Evolutionary conservation across 2,888 invertebrate species (phyloP).

Genomic region (Bellardia bayeri): DNA sequence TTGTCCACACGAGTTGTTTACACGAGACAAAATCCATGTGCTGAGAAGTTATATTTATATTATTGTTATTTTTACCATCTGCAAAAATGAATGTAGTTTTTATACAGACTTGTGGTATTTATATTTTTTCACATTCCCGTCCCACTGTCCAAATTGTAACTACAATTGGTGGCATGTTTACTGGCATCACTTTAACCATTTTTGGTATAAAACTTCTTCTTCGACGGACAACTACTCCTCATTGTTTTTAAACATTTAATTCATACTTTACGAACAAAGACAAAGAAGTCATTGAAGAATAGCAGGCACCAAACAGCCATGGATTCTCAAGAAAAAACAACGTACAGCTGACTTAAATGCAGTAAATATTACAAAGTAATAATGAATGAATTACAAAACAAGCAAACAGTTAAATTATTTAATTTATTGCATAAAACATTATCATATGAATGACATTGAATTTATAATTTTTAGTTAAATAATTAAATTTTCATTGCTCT

Average conservation of each 20-base stretch:
- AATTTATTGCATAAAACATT: conserved; percentile 11
- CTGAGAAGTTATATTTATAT: too few species aligned
- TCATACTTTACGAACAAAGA: conserved; percentile 43
- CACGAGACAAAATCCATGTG: too few species aligned
- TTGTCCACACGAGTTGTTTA: too few species aligned
- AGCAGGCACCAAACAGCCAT: background rate
- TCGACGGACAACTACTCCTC: conserved; percentile 9
- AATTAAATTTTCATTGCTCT: background rate
- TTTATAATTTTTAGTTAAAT: conserved; percentile 9
- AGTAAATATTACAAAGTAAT: conserved; percentile 7
- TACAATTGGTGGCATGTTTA: conserved; percentile 74
- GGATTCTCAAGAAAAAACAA: background rate
- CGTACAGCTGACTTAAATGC: background rate
- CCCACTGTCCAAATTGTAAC: conserved; percentile 36
- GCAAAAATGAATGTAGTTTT: too few species aligned
- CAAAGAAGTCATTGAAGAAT: conserved; percentile 60
- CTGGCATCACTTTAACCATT: conserved; percentile 80
- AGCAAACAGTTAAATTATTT: conserved; percentile 43
- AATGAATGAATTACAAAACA: conserved; percentile 51
- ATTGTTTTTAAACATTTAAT: conserved; percentile 21
- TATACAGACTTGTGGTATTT: too few species aligned
- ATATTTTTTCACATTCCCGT: background rate
- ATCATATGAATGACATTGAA: conserved; percentile 39
- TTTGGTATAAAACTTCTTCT: conserved; percentile 75
- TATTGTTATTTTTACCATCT: too few species aligned